Base-by-base conservation (phyloP, 1,140 invertebrate species). In the Eurosta solidaginis region DNA sequence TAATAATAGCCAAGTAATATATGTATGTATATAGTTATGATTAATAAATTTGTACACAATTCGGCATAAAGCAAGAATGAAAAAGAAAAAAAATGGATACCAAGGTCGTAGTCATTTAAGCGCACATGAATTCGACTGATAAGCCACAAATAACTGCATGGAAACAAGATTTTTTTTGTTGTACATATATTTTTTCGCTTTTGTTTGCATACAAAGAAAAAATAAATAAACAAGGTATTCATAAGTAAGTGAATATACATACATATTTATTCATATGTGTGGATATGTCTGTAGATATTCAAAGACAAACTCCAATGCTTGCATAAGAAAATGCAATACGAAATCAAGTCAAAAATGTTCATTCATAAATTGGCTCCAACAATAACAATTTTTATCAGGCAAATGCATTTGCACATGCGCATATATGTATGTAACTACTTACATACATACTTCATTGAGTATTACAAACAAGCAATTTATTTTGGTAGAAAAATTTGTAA, bases 341-440 rank as follows among this genome's bases (percentile, higher is more conserved):
- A 36, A 68, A 27, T 2, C 17, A 36, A 20, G 9, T 20, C 20
- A 14, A 68, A 22, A 68, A n/a, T 68, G 33, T 40, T 68, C 59
- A 68, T 68, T 68, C 59, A 68, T 68, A 68, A 68, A 68, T 68
- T 68, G 33, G 40, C 33, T 68, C 29, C 59, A 68, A 40, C 59
- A 68, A n/a, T n/a, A n/a, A n/a, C n/a, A n/a, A n/a, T n/a, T n/a
- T 68, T 68, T 68, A 68, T 68, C 59, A 14, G 29, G 40, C 4
- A 20, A 20, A 22, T 68, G 3, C 17, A 29, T n/a, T n/a, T 33
- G 27, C 14, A 1, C 10, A 54, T 54, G 3, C 22, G 0, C 22
- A 27, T 10, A 59, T 36, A 29, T 14, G 4, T 59, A 36, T 22
- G 5, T 63, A 20, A 17, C 27, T 54, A 54, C 52, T 29, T 54